These are phyloP conservation scores for Phaenicophaeus curvirostris DNA, from an alignment of 2,797 vertebrate species.

Conservation along the genomic window DNA sequence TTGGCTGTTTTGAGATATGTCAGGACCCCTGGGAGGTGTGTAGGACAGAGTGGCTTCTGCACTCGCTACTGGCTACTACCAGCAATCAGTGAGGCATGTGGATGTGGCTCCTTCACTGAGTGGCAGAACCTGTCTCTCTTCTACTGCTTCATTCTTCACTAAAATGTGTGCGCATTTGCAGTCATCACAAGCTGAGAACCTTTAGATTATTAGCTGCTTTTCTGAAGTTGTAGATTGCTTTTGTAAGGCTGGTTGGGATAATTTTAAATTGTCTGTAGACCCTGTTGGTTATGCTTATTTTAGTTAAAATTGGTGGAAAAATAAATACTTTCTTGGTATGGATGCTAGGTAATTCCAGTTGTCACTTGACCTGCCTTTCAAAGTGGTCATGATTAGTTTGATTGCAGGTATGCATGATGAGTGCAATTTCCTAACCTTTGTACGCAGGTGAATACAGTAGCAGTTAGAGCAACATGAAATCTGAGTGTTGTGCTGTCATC, in stretches of 20 bases:
- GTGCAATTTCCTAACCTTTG: neutral
- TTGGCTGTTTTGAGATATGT: neutral
- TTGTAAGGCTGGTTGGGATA: neutral
- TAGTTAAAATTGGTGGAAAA: neutral
- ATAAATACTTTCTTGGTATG: neutral
- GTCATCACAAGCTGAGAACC: neutral
- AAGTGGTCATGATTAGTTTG: neutral
- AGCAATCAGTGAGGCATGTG: neutral
- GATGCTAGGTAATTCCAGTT: neutral
- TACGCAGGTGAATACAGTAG: neutral
- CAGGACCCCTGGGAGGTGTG: neutral
- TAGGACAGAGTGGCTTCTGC: neutral
- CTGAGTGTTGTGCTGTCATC: neutral
- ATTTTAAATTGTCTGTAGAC: neutral
- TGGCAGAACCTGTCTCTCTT: neutral
- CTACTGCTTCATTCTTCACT: neutral
- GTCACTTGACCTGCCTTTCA: neutral
- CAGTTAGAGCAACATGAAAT: neutral
- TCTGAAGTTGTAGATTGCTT: neutral
- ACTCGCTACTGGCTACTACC: rapidly evolving
- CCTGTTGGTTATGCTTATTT: neutral
- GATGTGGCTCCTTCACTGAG: neutral
- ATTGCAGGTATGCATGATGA: neutral
- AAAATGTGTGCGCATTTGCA: neutral
- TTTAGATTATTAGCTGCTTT: neutral